These are phyloP conservation scores for Aphelinus atriplicis DNA, from an alignment of 1,140 invertebrate genomes.

Conservation along the genomic window DNA sequence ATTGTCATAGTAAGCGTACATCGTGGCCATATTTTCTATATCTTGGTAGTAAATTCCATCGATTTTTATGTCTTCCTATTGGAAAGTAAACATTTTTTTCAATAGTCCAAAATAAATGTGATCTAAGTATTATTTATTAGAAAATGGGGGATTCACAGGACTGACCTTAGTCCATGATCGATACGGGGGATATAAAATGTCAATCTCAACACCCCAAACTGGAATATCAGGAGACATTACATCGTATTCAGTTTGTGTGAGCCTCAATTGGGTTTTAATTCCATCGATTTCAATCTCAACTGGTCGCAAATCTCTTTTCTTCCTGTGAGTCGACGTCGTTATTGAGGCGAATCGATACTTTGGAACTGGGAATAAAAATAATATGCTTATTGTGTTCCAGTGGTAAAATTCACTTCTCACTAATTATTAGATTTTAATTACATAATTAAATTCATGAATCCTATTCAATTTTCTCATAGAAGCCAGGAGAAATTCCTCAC, in stretches of 20 bases:
- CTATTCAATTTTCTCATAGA: too few species aligned
- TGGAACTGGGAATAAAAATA: too few species aligned
- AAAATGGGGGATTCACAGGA: not conserved
- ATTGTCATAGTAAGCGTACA: constrained; percentile 15
- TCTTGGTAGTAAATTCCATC: constrained; percentile 18
- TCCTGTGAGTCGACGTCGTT: too few species aligned
- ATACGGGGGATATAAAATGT: not conserved
- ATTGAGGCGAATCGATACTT: too few species aligned
- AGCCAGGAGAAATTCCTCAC: too few species aligned
- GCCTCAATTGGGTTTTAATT: not conserved
- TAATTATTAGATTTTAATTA: too few species aligned
- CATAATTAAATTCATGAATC: too few species aligned
- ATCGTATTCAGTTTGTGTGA: constrained; percentile 4
- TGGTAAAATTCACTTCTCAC: too few species aligned
- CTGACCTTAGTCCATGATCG: not conserved
- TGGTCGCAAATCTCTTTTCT: constrained; percentile 4
- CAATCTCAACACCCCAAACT: constrained; percentile 13
- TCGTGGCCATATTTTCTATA: not conserved
- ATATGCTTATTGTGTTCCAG: too few species aligned
- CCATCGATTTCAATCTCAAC: constrained; percentile 21
- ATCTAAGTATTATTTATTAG: too few species aligned
- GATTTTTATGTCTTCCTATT: not conserved
- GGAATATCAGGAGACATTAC: not conserved
- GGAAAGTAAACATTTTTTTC: not conserved
- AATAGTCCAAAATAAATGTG: too few species aligned